Evolutionary conservation across 2,113 vertebrate genomes (phyloP).

Genomic region (Bombycilla garrulus): DNA sequence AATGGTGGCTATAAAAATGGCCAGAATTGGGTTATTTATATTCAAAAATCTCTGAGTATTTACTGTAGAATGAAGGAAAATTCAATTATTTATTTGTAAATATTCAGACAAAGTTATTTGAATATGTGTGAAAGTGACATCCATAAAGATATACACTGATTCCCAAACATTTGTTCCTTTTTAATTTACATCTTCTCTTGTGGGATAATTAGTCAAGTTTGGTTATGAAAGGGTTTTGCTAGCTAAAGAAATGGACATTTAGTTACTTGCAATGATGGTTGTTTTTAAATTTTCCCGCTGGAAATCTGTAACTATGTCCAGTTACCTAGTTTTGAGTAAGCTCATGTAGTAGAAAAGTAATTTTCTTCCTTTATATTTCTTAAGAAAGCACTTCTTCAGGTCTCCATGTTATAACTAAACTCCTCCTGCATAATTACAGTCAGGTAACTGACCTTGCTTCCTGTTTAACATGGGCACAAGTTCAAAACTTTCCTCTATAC

Average conservation of each 20-base stretch:
- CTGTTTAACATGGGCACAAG: not conserved
- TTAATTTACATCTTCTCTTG: not conserved
- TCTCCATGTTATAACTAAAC: not conserved
- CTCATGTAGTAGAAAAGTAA: not conserved
- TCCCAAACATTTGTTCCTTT: not conserved
- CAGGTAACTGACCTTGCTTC: not conserved
- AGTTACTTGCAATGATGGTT: not conserved
- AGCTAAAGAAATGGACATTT: not conserved
- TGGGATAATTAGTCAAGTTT: not conserved
- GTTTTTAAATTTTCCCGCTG: not conserved
- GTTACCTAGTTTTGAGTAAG: fast-evolving
- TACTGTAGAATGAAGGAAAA: not conserved
- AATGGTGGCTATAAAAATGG: not conserved
- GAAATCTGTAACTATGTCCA: not conserved
- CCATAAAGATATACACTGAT: not conserved
- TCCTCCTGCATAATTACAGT: not conserved
- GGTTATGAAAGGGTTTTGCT: not conserved
- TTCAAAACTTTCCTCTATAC: not conserved
- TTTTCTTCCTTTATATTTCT: not conserved
- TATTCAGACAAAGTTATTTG: not conserved
- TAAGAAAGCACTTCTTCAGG: not conserved
- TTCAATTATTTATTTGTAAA: not conserved
- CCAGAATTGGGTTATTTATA: not conserved
- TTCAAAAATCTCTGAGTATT: not conserved
- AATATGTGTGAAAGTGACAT: not conserved